Conservation (phyloP, 2,113 vertebrate species). For the Callipepla squamata region DNA sequence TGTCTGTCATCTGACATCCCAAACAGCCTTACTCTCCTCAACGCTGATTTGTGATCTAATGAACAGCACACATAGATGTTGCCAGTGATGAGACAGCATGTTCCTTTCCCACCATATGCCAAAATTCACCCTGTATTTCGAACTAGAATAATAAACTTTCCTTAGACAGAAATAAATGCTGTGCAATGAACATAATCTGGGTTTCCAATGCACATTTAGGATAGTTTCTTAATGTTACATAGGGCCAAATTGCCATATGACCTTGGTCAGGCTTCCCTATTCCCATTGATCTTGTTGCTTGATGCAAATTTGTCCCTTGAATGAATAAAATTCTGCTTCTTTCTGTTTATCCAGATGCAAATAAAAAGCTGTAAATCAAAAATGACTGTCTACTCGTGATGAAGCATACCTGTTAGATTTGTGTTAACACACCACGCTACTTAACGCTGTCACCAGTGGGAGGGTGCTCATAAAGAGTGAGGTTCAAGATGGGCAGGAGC, state of each 20-base stretch:
- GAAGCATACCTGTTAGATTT: background rate
- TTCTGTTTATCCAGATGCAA: background rate
- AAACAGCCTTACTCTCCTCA: background rate
- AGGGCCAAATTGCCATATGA: background rate
- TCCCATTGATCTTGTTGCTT: background rate
- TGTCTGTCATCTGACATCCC: background rate
- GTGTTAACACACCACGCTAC: background rate
- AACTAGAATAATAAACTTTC: background rate
- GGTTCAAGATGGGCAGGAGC: background rate
- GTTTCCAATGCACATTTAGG: background rate
- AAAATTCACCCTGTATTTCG: conserved; percentile 3
- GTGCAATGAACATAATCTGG: background rate
- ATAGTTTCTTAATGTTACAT: background rate
- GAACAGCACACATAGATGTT: background rate
- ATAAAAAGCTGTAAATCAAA: background rate
- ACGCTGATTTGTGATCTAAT: background rate
- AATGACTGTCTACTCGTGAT: background rate
- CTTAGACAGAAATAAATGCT: background rate
- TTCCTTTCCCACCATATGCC: background rate
- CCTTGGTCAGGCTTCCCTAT: background rate
- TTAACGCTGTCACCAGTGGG: background rate
- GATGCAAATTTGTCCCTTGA: background rate
- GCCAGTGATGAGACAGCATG: background rate
- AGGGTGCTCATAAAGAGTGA: fast-evolving
- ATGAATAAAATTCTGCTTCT: background rate